A percentile compares a stretch with the other conserved stretches of the same genome.
phyloP scores from a whole-genome alignment of 2,113 vertebrate genomes.

The Octodon degus region DNA sequence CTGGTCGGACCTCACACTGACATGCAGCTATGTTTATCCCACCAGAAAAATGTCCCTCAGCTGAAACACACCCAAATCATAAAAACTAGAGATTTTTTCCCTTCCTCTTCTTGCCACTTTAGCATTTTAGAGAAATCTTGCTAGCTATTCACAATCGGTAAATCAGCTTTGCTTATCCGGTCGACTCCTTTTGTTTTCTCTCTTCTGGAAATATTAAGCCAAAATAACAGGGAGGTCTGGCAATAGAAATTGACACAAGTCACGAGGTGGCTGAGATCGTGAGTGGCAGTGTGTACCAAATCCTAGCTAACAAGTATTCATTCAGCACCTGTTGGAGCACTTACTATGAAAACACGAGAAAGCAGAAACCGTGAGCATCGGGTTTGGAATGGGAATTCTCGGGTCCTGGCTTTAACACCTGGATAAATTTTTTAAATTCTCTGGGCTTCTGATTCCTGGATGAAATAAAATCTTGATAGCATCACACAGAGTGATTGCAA shows the following conservation, averaged over 20 bases:
- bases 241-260: accelerated
- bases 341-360: not conserved
- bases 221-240: not conserved
- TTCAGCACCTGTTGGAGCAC: not conserved
- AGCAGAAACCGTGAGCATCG: not conserved
- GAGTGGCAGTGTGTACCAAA: not conserved
- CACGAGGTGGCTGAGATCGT: too few relatives aligned
- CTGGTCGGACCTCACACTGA: not conserved
- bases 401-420: not conserved
- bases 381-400: not conserved
- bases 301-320: not conserved
- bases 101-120: not conserved
- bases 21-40: not conserved
- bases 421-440: not conserved
- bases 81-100: too few relatives aligned
- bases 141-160: not conserved
- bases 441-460: not conserved
- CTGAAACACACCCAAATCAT: not conserved
- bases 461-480: not conserved
- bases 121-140: not conserved
- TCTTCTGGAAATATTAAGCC: not conserved
- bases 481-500: not conserved
- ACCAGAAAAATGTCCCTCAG: accelerated
- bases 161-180: slow-evolving; percentile 16
- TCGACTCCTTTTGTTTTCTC: not conserved